Percentiles rank a stretch among this genome's conserved stretches.
Evolutionary conservation across 2,888 invertebrate species (phyloP).

Genomic region (Melieria crassipennis): DNA sequence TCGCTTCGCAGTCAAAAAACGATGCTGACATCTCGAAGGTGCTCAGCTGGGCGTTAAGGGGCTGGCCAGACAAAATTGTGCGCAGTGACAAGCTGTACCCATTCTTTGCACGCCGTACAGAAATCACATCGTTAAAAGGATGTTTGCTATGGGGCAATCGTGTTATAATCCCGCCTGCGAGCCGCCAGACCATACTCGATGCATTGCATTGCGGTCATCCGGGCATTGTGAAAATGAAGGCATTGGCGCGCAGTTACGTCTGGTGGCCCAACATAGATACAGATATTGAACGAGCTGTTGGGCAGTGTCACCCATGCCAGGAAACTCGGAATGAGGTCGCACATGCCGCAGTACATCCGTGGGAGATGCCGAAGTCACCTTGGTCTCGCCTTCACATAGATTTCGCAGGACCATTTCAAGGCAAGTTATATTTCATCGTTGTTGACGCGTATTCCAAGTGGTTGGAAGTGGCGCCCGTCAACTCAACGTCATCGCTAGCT

Average conservation of each 20-base stretch:
- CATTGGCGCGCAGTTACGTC: conserved; percentile 11
- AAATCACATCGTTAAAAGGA: conserved; percentile 28
- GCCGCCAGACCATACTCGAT: background rate
- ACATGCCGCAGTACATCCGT: conserved; percentile 24
- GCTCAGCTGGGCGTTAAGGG: conserved; percentile 40
- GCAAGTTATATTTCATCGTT: conserved; percentile 28
- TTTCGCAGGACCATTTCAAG: conserved; percentile 31
- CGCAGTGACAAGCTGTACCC: conserved; percentile 26
- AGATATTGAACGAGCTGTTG: conserved; percentile 26
- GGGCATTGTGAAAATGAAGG: conserved; percentile 12
- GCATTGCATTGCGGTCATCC: conserved; percentile 14
- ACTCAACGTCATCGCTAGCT: conserved; percentile 29
- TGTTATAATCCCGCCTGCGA: conserved; percentile 26
- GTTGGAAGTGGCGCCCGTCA: conserved; percentile 34
- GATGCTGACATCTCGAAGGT: conserved; percentile 27
- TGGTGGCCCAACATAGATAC: conserved; percentile 13
- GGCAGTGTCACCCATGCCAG: conserved; percentile 31
- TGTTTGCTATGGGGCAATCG: conserved; percentile 40
- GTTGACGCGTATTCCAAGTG: conserved; percentile 37
- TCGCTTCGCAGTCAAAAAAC: conserved; percentile 27
- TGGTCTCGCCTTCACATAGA: conserved; percentile 34
- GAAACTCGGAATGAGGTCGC: conserved; percentile 30
- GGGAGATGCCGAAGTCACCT: conserved; percentile 24
- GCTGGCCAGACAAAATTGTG: conserved; percentile 31
- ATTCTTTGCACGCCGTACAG: background rate